Evolutionary conservation across 2,888 invertebrate species (phyloP), one percentile per base, ranked within the genome.

Genomic region (Pandemis heparana): DNA sequence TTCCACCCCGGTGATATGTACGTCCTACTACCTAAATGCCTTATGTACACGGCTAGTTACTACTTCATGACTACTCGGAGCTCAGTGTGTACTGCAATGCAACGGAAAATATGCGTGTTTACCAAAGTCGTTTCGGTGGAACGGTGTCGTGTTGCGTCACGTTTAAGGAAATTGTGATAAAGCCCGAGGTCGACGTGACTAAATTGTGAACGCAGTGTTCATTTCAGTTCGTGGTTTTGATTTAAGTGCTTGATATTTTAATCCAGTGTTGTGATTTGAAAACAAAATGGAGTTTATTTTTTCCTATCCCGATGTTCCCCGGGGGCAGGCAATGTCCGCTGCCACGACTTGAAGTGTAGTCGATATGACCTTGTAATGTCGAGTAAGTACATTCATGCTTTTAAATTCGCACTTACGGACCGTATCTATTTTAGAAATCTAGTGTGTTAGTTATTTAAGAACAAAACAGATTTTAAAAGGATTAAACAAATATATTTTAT

Each of bases 21-120:
- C 92, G 92, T 90, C 92, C 92, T 94, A 94, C 92, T 93, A 94
- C 93, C 94, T 94, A 94, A 94, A 94, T 94, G 94, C 94, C 94
- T 94, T 94, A 94, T 94, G 94, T 94, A 94, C 93, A 92, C 90
- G 88, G 91, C 93, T 93, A 94, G 94, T 94, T 90, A 94, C 94
- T 93, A 92, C 94, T 94, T 92, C 94, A 94, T 94, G 94, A 93
- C 94, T 94, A 92, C 94, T 94, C 92, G 87, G 94, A 93, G 94
- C 94, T 94, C 94, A 94, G 94, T 94, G 94, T 94, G 94, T 94
- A 94, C 94, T 94, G 94, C 93, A 94, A 92, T 94, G 94, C 94
- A 94, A 94, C 93, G 94, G 94, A 94, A 94, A 94, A 94, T 94
- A 94, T 94, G 94, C 94, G 94, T 94, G 94, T 94, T 94, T 94